Base-by-base conservation (phyloP, 2,113 vertebrate genomes). In the Sminthopsis crassicaudata region DNA sequence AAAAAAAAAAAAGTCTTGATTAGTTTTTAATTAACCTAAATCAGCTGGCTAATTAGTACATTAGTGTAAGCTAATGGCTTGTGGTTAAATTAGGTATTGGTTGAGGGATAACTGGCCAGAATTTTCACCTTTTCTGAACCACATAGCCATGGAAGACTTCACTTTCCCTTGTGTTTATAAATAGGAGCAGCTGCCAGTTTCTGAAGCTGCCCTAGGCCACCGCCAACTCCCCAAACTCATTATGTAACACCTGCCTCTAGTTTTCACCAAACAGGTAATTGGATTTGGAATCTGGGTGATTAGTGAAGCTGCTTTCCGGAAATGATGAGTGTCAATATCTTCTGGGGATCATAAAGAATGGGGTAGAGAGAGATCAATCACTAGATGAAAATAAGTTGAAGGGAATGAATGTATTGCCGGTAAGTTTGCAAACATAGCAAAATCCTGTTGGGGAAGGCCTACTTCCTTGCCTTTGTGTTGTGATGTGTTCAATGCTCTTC, bases 21-120 rank as follows among this genome's bases (percentile, higher is more conserved):
- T 95, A 84, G 93, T 91, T 97, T 97, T 97, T 97, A 96, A 97
- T 98, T 94, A 96, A 93, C 76, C 96, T 57, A 90, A 48, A 95
- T 95, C 93, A 91, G 93, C 93, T 92, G 92, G 51, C 96, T 95
- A 94, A 96, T 96, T 93, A 96, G 93, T 90, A 92, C 55, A 50
- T 93, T 46, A 93, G 67, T 55, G 4, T 93, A 60, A 53, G 84
- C 94, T 90, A 42, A 94, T 92, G 89, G 88, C 90, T 92, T 48
- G 88, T 55, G 51, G 11, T 96, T 95, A 94, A 94, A 25, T 96
- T 96, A 88, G 91, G 10, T 90, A 23, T 91, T 57, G 95, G 95
- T 91, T 93, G 95, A 92, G 94, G 96, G 95, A 89, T 50, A 93
- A 91, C 94, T 90, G 91, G 90, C 94, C 42, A 3, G 46, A 95